Base-by-base conservation (phyloP, 1,140 invertebrate species). In the Himalopsyche phryganea region DNA sequence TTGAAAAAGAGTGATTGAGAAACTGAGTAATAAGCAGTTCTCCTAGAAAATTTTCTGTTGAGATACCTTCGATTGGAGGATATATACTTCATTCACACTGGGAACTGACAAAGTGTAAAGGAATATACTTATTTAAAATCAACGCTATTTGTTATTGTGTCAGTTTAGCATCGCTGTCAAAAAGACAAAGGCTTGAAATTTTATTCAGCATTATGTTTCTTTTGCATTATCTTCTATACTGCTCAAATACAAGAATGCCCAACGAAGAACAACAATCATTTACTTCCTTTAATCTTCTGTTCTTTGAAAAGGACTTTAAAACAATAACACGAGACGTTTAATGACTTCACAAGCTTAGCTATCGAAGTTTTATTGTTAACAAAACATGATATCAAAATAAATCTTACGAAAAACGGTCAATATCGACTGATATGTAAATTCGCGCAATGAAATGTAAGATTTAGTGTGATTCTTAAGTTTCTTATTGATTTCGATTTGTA, bases 151-250 rank as follows among this genome's bases (percentile, higher is more conserved):
- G n/a, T n/a, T n/a, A n/a, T n/a, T n/a, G n/a, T 18, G 41, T 35
- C 47, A 36, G 40, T 46, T 17, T 28, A 6, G 6, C 15, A 49
- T 47, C 17, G 7, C 45, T 36, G 19, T 10, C 20, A 28, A 5
- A 9, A 48, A 54, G 35, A 56, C 53, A 56, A 56, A 48, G 53
- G 53, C 47, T 56, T 45, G 53, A 56, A 56, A 56, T 56, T 56
- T 56, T 56, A 56, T 56, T 48, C 53, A 56, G 53, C n/a, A 56
- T 48, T 48, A 56, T 56, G 53, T 47, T 56, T 56, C 53, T 48
- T 56, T 56, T 46, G 48, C 44, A 56, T 56, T 56, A 56, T 56
- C 53, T 56, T 28, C 23, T 28, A 28, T 28, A 28, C 28, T 56
- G 48, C 44, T 35, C 45, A 40, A 46, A 46, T 38, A 47, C 44